These are phyloP conservation scores for Cynaeus angustus DNA, from an alignment of 2,888 invertebrate species.

Conservation along the genomic window DNA sequence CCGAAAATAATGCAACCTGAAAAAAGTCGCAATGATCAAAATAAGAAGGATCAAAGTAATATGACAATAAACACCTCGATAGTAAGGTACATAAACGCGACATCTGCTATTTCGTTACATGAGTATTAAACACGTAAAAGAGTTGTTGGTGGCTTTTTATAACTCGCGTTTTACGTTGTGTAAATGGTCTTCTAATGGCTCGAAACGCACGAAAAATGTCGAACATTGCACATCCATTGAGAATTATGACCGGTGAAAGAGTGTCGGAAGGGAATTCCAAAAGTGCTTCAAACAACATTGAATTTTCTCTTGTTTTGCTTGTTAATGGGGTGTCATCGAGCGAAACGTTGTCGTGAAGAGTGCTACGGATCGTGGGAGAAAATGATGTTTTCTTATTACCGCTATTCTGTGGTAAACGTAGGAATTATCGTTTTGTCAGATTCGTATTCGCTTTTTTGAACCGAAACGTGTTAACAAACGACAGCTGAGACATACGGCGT, in stretches of 20 bases:
- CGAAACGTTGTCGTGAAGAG: too few relatives aligned
- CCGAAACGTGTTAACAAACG: too few relatives aligned
- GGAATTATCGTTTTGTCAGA: too few relatives aligned
- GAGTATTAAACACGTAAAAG: neutral
- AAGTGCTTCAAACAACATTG: too few relatives aligned
- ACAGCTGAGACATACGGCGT: too few relatives aligned
- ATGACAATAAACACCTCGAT: neutral
- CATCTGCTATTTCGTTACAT: neutral
- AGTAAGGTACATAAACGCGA: neutral
- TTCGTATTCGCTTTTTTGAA: too few relatives aligned
- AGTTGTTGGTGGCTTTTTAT: neutral
- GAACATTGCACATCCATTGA: neutral
- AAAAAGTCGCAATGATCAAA: constrained; percentile 46
- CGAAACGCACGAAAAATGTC: constrained; percentile 2
- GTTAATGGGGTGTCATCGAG: too few relatives aligned
- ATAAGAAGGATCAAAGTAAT: neutral
- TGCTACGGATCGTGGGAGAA: too few relatives aligned
- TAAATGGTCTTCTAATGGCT: neutral
- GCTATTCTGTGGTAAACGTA: too few relatives aligned
- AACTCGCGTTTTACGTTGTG: neutral
- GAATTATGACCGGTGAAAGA: constrained; percentile 2
- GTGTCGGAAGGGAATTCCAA: too few relatives aligned
- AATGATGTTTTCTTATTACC: too few relatives aligned
- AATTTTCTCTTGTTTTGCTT: too few relatives aligned
- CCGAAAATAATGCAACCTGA: constrained; percentile 95